Percentiles rank a stretch among this genome's conserved stretches.
These are phyloP conservation scores for Synanceia verrucosa DNA, from an alignment of 2,797 vertebrate species.

Conservation along the genomic window DNA sequence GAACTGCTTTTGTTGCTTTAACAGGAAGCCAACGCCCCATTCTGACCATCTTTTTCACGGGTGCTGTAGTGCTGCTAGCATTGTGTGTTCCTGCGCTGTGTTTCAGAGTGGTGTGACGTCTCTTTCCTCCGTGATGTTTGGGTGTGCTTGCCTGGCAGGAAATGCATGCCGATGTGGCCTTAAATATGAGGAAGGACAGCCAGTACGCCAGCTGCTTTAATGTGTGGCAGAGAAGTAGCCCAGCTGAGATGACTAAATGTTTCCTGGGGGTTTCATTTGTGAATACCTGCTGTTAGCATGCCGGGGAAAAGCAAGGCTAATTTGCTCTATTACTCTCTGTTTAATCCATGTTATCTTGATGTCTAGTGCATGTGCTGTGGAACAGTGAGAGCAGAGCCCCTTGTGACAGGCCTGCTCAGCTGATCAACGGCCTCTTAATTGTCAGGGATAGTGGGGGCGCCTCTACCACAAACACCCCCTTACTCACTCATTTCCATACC, in stretches of 20 bases:
- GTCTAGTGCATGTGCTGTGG: slow-evolving; percentile 12
- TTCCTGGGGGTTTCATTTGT: background rate
- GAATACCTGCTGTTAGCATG: background rate
- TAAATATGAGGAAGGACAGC: slow-evolving; percentile 25
- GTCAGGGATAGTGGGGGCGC: background rate
- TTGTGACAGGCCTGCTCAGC: background rate
- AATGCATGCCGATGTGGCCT: slow-evolving; percentile 35
- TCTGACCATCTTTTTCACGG: slow-evolving; percentile 58
- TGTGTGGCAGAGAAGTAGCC: background rate
- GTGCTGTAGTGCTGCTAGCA: slow-evolving; percentile 72
- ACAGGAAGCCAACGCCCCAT: slow-evolving; percentile 71
- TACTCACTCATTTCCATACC: slow-evolving; percentile 27
- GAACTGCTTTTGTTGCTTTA: slow-evolving; percentile 66
- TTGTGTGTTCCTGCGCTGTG: slow-evolving; percentile 52
- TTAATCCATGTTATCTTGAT: background rate
- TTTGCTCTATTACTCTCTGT: slow-evolving; percentile 13
- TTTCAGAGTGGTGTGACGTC: slow-evolving; percentile 29
- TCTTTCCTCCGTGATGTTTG: slow-evolving; percentile 22
- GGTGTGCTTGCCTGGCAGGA: slow-evolving; percentile 33
- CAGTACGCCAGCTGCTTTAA: slow-evolving; percentile 18
- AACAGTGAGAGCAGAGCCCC: background rate
- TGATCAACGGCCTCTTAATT: slow-evolving; percentile 21
- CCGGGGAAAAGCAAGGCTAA: background rate
- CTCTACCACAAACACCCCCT: background rate
- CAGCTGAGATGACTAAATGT: background rate